Evolutionary conservation across 2,113 vertebrate species (phyloP).

Genomic region (Nematolebias whitei): DNA sequence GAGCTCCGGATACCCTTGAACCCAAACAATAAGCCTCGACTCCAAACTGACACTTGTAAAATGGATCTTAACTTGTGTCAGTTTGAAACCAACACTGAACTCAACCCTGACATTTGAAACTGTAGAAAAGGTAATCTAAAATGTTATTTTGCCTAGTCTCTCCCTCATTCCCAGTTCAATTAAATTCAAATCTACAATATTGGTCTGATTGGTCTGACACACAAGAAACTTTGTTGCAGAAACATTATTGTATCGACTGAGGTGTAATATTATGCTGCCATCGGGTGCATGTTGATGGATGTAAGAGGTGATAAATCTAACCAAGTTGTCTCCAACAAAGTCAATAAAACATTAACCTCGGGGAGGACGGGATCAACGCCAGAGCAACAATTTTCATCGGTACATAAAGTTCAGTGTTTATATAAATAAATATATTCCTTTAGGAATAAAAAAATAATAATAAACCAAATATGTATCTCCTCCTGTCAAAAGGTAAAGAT

Average conservation of each 20-base stretch:
- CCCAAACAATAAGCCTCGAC: background rate
- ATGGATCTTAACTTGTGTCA: conserved; percentile 13
- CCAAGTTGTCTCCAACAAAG: conserved; percentile 7
- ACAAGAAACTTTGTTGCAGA: conserved; percentile 12
- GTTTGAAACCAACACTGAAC: conserved; percentile 41
- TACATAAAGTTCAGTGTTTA: too few species aligned
- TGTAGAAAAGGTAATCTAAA: conserved; percentile 49
- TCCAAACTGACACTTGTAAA: conserved; percentile 16
- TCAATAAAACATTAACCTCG: conserved; percentile 12
- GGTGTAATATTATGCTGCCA: conserved; percentile 30
- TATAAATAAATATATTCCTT: too few species aligned
- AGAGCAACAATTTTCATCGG: background rate
- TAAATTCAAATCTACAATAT: conserved; percentile 44
- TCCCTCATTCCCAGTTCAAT: conserved; percentile 45
- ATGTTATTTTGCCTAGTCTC: conserved; percentile 36
- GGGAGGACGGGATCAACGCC: background rate
- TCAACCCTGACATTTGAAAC: conserved; percentile 61
- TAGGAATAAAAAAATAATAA: too few species aligned
- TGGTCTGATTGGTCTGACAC: conserved; percentile 35
- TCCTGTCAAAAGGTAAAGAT: too few species aligned
- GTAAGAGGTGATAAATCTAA: conserved; percentile 9
- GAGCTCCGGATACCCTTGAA: background rate
- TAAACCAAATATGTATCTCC: too few species aligned
- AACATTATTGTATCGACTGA: conserved; percentile 51
- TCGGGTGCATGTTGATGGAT: conserved; percentile 21